These are phyloP conservation scores for Esox lucius DNA, from an alignment of 2,797 vertebrate species.

Conservation along the genomic window DNA sequence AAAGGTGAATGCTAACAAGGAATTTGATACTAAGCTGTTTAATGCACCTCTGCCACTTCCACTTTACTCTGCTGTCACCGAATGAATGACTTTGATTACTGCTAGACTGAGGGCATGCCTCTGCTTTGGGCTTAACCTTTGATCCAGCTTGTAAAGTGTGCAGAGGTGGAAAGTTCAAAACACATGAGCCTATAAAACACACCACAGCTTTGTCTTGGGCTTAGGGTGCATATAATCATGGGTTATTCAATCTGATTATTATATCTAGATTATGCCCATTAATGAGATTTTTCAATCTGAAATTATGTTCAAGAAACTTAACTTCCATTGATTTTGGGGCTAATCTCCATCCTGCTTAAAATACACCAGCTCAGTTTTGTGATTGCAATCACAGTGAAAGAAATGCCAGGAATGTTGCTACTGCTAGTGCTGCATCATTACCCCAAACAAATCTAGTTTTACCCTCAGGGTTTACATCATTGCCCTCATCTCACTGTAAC, in stretches of 20 bases:
- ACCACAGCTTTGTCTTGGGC: neutral
- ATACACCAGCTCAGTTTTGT: neutral
- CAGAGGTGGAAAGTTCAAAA: neutral
- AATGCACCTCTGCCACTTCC: neutral
- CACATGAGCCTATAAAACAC: neutral
- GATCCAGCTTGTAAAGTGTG: neutral
- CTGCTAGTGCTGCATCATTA: neutral
- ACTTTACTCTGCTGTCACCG: neutral
- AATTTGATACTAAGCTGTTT: neutral
- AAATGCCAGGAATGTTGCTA: neutral
- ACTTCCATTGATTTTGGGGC: neutral
- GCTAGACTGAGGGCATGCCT: neutral
- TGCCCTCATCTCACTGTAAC: neutral
- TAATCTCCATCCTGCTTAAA: neutral
- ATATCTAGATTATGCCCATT: neutral
- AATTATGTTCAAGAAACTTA: neutral
- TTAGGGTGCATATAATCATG: neutral
- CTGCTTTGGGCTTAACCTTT: neutral
- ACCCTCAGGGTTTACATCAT: neutral
- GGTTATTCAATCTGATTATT: neutral
- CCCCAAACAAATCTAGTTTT: neutral
- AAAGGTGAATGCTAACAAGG: neutral
- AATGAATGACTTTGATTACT: neutral
- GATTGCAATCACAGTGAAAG: neutral
- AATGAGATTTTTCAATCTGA: neutral